Percentiles rank a stretch among this genome's conserved stretches.
phyloP scores from a whole-genome alignment of 2,797 vertebrate species.

The Xyrichtys novacula region DNA sequence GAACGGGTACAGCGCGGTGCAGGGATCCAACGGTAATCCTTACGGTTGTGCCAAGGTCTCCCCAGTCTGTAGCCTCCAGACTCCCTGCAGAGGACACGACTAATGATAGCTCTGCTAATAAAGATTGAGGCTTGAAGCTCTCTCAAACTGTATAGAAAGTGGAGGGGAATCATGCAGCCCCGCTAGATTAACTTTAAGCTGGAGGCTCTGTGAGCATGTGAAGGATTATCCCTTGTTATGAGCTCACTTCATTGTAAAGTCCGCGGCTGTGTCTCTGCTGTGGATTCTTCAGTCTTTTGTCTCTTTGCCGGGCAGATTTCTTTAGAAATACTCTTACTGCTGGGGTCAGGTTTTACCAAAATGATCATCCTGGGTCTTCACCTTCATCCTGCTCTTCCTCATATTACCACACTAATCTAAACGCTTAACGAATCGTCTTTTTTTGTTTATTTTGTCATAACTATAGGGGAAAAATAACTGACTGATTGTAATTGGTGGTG shows the following conservation, averaged over 20 bases:
- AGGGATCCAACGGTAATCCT: constrained; percentile 70
- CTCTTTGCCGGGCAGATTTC: constrained; percentile 19
- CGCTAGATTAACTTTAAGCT: constrained; percentile 73
- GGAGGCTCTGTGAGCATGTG: constrained; percentile 58
- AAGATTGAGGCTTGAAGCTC: constrained; percentile 66
- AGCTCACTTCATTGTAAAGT: constrained; percentile 65
- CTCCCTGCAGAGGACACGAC: constrained; percentile 69
- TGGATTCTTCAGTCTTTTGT: constrained; percentile 35
- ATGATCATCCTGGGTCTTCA: constrained; percentile 43
- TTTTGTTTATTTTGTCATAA: constrained; percentile 13
- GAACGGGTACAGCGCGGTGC: constrained; percentile 24
- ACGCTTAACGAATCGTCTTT: constrained; percentile 38
- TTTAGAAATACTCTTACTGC: constrained; percentile 9
- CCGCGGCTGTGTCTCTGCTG: constrained; percentile 40
- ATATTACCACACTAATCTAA: constrained; percentile 57
- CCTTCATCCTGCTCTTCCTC: constrained; percentile 50
- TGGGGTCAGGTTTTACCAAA: constrained; percentile 33
- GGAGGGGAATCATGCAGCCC: constrained; percentile 50
- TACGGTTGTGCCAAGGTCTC: constrained; percentile 65
- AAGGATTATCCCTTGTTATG: constrained; percentile 73
- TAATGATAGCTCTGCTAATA: constrained; percentile 75
- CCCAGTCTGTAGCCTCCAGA: constrained; percentile 61
- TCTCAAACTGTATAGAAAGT: constrained; percentile 61
- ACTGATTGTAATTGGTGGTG: constrained; percentile 23
- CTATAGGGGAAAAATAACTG: constrained; percentile 23